A percentile compares a stretch with the other conserved stretches of the same genome.
phyloP scores from a whole-genome alignment of 2,888 invertebrate species.

The Molorchus minor region DNA sequence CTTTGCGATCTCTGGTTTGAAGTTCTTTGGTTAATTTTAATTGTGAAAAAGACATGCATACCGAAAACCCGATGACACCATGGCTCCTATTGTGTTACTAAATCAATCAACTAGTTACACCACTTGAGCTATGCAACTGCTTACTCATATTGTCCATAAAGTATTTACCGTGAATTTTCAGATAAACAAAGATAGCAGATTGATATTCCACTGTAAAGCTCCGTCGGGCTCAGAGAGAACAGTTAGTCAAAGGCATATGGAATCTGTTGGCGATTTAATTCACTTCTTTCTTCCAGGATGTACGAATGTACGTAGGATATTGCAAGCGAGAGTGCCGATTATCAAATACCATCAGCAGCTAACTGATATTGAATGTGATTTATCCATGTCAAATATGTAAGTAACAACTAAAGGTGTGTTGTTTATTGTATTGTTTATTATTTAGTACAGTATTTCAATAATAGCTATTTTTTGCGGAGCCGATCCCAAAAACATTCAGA shows the following conservation, averaged over 20 bases:
- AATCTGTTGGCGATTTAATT: conserved; percentile 75
- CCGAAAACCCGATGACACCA: no score
- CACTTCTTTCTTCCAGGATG: conserved; percentile 80
- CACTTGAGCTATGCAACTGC: no score
- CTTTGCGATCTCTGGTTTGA: no score
- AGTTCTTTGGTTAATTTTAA: no score
- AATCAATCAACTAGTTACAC: no score
- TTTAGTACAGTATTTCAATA: background rate
- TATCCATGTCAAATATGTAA: conserved; percentile 84
- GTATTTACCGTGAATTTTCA: conserved; percentile 41
- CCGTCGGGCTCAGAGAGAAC: conserved; percentile 67
- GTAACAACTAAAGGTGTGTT: conserved; percentile 54
- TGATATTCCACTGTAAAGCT: conserved; percentile 73
- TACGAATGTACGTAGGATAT: conserved; percentile 74
- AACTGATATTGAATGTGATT: conserved; percentile 83
- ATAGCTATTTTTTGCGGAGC: no score
- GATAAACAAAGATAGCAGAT: conserved; percentile 57
- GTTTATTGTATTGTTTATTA: background rate
- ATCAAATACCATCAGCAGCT: conserved; percentile 83
- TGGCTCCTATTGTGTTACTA: no score
- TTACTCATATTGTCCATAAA: no score
- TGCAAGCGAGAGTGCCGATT: conserved; percentile 89
- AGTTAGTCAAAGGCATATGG: conserved; percentile 77
- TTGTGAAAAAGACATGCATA: no score
- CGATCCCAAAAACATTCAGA: no score